Conservation (phyloP, 2,797 vertebrate genomes). For the Megaceryle alcyon region DNA sequence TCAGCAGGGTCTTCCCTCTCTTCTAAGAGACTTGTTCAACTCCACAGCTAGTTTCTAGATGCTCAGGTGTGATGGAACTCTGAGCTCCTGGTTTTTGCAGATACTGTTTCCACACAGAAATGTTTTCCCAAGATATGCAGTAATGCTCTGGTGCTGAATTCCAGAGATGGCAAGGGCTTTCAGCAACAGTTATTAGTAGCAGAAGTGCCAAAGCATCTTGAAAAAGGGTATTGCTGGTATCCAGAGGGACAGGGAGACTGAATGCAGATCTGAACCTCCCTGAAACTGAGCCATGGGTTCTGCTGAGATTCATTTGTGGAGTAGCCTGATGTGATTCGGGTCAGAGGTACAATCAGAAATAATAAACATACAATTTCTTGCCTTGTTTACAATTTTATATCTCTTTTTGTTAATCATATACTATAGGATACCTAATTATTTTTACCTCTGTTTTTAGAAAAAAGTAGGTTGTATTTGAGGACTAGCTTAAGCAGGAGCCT, state of each 20-base stretch:
- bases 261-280: background rate
- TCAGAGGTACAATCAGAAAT: background rate
- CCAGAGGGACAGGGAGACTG: background rate
- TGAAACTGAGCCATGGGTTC: background rate
- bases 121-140: rapidly evolving
- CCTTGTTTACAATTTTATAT: background rate
- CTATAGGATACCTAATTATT: background rate
- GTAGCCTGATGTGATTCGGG: background rate
- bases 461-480: background rate
- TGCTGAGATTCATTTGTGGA: background rate
- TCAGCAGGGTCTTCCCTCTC: background rate
- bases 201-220: background rate
- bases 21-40: background rate
- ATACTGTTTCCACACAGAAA: background rate
- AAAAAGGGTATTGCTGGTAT: background rate
- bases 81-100: background rate
- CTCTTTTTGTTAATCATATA: background rate
- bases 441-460: background rate
- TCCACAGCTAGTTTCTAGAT: background rate
- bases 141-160: background rate
- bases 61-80: background rate
- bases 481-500: background rate
- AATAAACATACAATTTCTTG: background rate
- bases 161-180: background rate
- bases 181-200: background rate